These are phyloP conservation scores for Catostylus mosaicus DNA, from an alignment of 30 jellyfish, hydroid and myxozoan genomes.

Conservation along the genomic window DNA sequence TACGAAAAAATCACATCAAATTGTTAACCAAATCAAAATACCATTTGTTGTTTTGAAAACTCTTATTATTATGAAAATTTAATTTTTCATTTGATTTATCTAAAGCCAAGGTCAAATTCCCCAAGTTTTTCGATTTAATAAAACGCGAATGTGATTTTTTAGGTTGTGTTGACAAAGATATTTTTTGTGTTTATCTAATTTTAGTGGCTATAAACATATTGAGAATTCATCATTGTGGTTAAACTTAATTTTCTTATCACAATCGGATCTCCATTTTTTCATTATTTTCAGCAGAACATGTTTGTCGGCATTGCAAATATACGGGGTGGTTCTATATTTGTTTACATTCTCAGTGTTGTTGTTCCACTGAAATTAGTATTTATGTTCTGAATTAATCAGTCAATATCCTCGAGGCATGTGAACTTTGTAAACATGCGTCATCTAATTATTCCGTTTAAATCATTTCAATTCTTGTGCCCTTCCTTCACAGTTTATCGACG, in stretches of 20 bases:
- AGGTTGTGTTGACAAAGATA: background rate
- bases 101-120: conserved; percentile 11
- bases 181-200: background rate
- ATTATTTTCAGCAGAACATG: background rate
- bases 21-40: background rate
- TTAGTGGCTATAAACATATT: conserved; percentile 6
- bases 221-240: conserved; percentile 20
- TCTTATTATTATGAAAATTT: background rate
- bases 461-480: too few relatives aligned
- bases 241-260: background rate
- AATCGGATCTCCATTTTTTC: background rate
- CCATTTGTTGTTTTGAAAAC: background rate
- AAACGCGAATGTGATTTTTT: background rate
- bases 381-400: too few relatives aligned
- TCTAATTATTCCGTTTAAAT: too few relatives aligned
- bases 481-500: too few relatives aligned
- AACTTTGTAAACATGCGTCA: too few relatives aligned
- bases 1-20: background rate
- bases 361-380: too few relatives aligned
- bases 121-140: background rate
- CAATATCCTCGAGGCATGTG: too few relatives aligned
- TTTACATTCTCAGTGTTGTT: too few relatives aligned
- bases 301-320: too few relatives aligned
- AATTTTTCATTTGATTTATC: background rate
- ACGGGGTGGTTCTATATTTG: too few relatives aligned